Base-by-base conservation (phyloP, 2,888 invertebrate genomes). In the Halictus ligatus region DNA sequence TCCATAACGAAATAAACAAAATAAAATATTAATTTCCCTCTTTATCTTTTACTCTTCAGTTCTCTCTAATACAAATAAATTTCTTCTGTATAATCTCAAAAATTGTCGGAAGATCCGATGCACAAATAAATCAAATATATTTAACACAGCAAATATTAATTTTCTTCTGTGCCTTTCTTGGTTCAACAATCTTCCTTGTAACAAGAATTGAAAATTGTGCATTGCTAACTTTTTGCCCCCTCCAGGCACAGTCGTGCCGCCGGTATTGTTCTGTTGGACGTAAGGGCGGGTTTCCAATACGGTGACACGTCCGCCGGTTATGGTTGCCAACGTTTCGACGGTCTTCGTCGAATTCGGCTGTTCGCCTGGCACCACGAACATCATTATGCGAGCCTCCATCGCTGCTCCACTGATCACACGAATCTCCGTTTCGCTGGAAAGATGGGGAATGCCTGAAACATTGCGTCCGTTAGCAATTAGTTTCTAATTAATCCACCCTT, bases 321-420 rank as follows among this genome's bases (percentile, higher is more conserved):
- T 96, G 46, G 97, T 96, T 85, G 97, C 97, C 50, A 98, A 95
- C 64, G 98, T 97, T 92, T 97, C 97, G 94, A 98, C 97, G 25
- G 98, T 96, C 91, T 97, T 97, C 80, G 96, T 96, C 89, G 97
- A 97, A 95, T 98, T 97, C 13, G 97, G 97, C 94, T 97, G 97
- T 78, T 96, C 96, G 74, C 98, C 98, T 7, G 98, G 97, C 64
- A 98, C 97, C 84, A 98, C 97, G 94, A 98, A 98, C 29, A 97
- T 97, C 95, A 98, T 97, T 60, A 97, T 97, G 82, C 97, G 96
- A 12, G 97, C 97, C 84, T 98, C 88, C 97, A 97, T 77, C 98
- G 98, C 95, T 97, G 89, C 78, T 50, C 91, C 92, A 71, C 88
- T 89, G 18, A 92, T 97, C 83, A 98, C 96, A 43, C 87, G 97